phyloP scores from a whole-genome alignment of 2,797 vertebrate species.

The Glyptemys insculpta region DNA sequence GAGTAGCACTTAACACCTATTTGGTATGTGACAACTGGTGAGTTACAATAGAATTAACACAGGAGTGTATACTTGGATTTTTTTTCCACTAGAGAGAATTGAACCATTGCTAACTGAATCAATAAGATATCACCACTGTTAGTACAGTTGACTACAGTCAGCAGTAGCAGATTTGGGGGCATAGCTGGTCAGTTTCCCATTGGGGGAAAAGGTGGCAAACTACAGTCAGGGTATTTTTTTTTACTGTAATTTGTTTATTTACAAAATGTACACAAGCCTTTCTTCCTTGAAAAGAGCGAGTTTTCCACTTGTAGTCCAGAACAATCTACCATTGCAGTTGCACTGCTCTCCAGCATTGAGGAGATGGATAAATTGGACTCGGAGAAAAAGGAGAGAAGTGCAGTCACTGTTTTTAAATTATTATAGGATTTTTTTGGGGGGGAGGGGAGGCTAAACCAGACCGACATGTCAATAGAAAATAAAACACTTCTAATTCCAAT shows the following conservation, averaged over 20 bases:
- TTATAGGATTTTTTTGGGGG: neutral
- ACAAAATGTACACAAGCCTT: neutral
- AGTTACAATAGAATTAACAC: neutral
- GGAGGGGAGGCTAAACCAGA: neutral
- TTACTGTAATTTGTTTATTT: neutral
- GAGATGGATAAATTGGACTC: neutral
- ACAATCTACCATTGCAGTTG: rapidly evolving
- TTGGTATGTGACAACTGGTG: neutral
- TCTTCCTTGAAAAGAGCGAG: neutral
- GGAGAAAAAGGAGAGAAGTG: neutral
- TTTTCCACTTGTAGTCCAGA: neutral
- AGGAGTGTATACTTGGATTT: neutral
- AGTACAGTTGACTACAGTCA: neutral
- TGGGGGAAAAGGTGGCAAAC: neutral
- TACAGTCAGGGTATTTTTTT: neutral
- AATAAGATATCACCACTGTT: neutral
- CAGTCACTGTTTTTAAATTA: neutral
- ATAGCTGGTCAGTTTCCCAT: neutral
- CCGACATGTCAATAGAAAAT: neutral
- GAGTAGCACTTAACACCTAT: neutral
- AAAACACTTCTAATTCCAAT: neutral
- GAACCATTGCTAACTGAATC: neutral
- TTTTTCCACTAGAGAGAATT: neutral
- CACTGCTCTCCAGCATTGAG: neutral
- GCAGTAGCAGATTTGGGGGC: neutral